These are phyloP conservation scores for Siniperca chuatsi DNA, from an alignment of 2,113 vertebrate genomes.

Conservation along the genomic window DNA sequence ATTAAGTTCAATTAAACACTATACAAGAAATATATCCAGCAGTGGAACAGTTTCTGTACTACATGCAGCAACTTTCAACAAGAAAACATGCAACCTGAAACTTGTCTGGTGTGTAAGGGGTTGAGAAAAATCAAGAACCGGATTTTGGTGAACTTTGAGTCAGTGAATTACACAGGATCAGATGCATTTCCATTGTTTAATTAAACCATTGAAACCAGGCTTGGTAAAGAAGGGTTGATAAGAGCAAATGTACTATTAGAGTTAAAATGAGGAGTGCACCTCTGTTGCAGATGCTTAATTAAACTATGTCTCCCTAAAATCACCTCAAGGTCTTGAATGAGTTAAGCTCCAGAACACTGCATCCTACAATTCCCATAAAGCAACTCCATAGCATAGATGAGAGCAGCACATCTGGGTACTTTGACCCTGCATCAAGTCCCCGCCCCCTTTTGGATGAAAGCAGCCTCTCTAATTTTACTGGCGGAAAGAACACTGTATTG, in stretches of 20 bases:
- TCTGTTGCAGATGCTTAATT: background rate
- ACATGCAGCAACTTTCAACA: background rate
- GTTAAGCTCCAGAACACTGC: no score
- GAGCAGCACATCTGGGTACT: no score
- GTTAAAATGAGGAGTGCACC: background rate
- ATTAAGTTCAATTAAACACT: background rate
- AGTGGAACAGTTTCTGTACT: background rate
- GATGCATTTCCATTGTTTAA: background rate
- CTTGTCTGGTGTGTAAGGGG: background rate
- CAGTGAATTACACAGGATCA: background rate
- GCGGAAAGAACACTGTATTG: no score
- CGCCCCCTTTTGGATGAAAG: no score
- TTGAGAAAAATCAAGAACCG: no score
- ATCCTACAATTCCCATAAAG: no score
- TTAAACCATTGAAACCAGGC: background rate
- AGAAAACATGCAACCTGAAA: background rate
- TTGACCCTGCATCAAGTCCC: no score
- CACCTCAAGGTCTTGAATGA: background rate
- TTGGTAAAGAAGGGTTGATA: background rate
- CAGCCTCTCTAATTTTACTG: no score
- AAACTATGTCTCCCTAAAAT: background rate
- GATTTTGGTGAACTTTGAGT: background rate
- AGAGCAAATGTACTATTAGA: no score
- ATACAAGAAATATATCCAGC: background rate
- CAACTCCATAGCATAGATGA: no score